Base-by-base conservation (phyloP, 2,113 vertebrate species). In the Larimichthys polyactis region DNA sequence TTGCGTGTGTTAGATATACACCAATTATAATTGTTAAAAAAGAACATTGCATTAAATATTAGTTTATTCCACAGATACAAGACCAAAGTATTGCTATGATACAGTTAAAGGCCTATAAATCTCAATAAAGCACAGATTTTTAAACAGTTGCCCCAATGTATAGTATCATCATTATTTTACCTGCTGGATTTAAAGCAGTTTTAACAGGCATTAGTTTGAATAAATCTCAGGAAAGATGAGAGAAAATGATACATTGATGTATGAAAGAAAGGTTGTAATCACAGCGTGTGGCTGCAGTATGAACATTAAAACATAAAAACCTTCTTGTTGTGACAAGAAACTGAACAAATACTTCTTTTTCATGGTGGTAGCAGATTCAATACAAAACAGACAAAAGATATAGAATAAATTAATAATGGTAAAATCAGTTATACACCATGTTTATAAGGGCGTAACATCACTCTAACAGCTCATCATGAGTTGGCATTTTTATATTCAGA, bases 41-140 rank as follows among this genome's bases (percentile, higher is more conserved):
- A 24, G 0, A 43, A 16, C 1, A 27, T 40, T 8, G 68, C 64
- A 79, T 75, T 73, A 79, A 78, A 83, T 89, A 83, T 82, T 48
- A 36, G 75, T 91, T 91, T 89, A 91, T 86, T 90, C 79, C 40
- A 78, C 55, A 77, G 1, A 82, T 65, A 69, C 44, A 81, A 68
- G 12, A 54, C 46, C 20, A 72, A 84, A 73, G 43, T 85, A 75
- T 85, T 84, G 68, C 77, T 82, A 78, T 82, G 54, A 58, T 75
- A 87, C 88, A 91, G 49, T 75, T 54, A 24, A 19, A 79, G 62
- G 24, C 75, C 58, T 73, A 44, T 24, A 51, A 73, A 78, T 78
- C 48, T 79, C 60, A 60, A 32, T 19, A 83, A 58, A 77, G 62
- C 48, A 71, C 24, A 48, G 49, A 64, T 54, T 82, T 71, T 49